Evolutionary conservation across 2,797 vertebrate species (phyloP), one percentile per base, ranked within the genome.

Genomic region (Syngnathus rostellatus): DNA sequence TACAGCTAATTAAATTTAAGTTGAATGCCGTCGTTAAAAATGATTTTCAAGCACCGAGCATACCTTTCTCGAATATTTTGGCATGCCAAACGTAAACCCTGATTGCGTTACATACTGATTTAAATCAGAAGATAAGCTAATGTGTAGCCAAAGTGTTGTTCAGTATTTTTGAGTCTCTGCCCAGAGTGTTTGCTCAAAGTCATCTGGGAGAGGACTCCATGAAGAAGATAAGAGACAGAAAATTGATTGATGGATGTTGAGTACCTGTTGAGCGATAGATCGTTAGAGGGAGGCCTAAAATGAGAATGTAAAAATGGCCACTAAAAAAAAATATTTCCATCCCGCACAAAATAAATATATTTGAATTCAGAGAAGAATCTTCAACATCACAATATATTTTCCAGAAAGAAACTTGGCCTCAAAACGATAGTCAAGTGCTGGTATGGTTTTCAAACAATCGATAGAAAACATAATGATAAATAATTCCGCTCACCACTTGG

Each of bases 1-100:
- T 85, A 86, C 78, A 73, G 71, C 78, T 85, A 83, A 89, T 87
- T 88, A 88, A 88, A 87, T 86, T 80, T 77, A 81, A 90, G 76
- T 86, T 85, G 79, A 76, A 74, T 31, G 64, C 80, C 77, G 77
- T 74, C 45, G 3, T 73, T 79, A 70, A 84, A 87, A 87, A 86
- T 81, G 73, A 80, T 85, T 86, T 85, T 17, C 19, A 73, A 76
- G 77, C 75, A 69, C 66, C 50, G 68, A 69, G 68, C 64, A 77
- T 72, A 78, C 74, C 70, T 76, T 70, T 77, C 72, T 71, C 73
- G 71, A 79, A 72, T 76, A 77, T 85, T 84, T 81, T 72, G 67
- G 80, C 80, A 82, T 75, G 57, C 57, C 57, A 59, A 38, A n/a
- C 57, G 19, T 43, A 2, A 14, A 16, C 60, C 41, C 43, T 55